phyloP scores from a whole-genome alignment of 2,113 vertebrate genomes.

The Notarius quadriscutis region DNA sequence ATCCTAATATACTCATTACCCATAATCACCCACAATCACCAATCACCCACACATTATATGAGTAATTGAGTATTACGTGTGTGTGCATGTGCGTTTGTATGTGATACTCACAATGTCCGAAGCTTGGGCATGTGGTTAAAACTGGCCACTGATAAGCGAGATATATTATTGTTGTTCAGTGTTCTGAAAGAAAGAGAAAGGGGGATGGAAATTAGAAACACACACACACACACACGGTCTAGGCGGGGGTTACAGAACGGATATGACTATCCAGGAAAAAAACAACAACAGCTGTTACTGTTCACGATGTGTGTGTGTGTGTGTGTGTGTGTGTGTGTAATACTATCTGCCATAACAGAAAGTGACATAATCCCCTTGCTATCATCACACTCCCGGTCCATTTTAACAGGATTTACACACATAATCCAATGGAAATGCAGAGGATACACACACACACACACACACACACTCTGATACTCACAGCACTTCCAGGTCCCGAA shows the following conservation, averaged over 20 bases:
- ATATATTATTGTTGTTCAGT: constrained; percentile 99
- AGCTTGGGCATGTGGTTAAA: constrained; percentile 99
- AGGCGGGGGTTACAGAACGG: constrained; percentile 6
- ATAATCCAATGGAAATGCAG: constrained; percentile 35
- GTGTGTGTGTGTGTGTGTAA: constrained; percentile 10
- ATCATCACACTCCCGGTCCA: constrained; percentile 20
- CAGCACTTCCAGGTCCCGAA: constrained; percentile 54
- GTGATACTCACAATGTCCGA: constrained; percentile 92
- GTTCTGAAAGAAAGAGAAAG: constrained; percentile 74
- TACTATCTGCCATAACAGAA: constrained; percentile 14
- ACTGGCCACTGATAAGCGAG: constrained; percentile 93
- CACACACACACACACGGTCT: not conserved
- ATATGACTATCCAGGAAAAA: not conserved
- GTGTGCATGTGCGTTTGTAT: not conserved
- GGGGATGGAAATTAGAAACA: not conserved
- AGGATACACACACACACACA: constrained; percentile 33
- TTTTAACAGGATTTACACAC: constrained; percentile 46
- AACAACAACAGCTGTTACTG: constrained; percentile 11
- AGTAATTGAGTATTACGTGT: not conserved
- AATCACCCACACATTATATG: constrained; percentile 14
- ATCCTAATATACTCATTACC: constrained; percentile 35
- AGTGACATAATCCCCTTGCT: constrained; percentile 39
- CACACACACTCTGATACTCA: constrained; percentile 40
- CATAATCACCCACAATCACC: constrained; percentile 6
- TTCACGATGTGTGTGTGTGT: not conserved